Percentiles rank a stretch among this genome's conserved stretches.
phyloP scores from a whole-genome alignment of 2,113 vertebrate species.

The Narcine bancroftii region DNA sequence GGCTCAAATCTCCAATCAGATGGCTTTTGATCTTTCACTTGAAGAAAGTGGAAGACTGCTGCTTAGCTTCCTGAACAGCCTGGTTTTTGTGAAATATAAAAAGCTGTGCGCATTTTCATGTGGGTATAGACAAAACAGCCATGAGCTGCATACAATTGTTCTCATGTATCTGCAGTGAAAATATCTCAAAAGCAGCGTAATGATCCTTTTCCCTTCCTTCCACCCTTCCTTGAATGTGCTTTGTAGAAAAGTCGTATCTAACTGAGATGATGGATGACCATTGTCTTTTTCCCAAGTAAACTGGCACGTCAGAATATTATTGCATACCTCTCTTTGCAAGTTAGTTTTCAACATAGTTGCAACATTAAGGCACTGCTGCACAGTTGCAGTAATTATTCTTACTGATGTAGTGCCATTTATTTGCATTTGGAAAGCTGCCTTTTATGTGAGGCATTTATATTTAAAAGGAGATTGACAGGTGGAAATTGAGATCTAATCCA shows the following conservation, averaged over 20 bases:
- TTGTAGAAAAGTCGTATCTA: neutral
- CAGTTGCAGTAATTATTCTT: slow-evolving; percentile 47
- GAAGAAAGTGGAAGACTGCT: neutral
- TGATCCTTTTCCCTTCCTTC: neutral
- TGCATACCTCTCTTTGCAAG: neutral
- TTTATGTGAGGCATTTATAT: slow-evolving; percentile 48
- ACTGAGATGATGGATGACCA: slow-evolving; percentile 13
- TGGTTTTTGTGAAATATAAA: neutral
- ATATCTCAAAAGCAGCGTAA: neutral
- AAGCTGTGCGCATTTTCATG: neutral
- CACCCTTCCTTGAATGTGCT: no score
- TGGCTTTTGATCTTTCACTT: neutral
- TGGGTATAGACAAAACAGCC: neutral
- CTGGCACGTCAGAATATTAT: neutral
- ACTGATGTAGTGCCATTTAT: slow-evolving; percentile 46
- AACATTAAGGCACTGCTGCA: neutral
- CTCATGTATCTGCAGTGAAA: neutral
- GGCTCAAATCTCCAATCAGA: neutral
- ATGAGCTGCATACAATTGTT: neutral
- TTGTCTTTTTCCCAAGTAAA: neutral
- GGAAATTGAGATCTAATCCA: neutral
- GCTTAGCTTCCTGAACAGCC: no score
- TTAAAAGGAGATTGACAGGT: slow-evolving; percentile 41
- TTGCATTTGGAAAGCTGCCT: slow-evolving; percentile 41
- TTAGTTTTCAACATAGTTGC: neutral